Base-by-base conservation (phyloP, 1,140 invertebrate species). In the Lamellibrachia luymesi region DNA sequence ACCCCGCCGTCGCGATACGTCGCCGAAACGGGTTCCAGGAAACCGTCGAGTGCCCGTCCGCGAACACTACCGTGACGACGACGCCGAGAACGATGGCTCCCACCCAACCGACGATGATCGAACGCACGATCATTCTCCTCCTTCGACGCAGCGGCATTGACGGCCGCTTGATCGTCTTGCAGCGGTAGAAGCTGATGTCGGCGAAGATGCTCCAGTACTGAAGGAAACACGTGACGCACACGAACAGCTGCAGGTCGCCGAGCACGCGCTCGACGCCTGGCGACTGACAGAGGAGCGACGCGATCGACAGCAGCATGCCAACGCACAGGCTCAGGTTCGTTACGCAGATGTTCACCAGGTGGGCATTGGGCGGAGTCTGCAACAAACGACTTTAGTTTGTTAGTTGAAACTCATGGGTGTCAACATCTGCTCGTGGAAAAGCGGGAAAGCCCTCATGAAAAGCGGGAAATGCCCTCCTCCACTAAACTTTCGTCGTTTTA, bases 191-290 rank as follows among this genome's bases (percentile, higher is more conserved):
- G 8, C 95, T 94, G 90, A 95, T 95, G 50, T 94, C 93, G 2
- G 95, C 94, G 93, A 95, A 95, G n/a, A 94, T 94, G 50, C 94
- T 93, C 93, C 95, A 94, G 50, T 95, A 95, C 93, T 95, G 95
- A 27, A 94, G 90, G 91, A 92, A 94, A 50, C 93, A 95, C 51
- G 94, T 94, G 91, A 94, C 93, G 0, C 93, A 93, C 2, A 95
- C 50, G 91, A 95, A 95, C 49, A 95, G 91, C 93, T 95, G 95
- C 4, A 95, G 13, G 10, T 94, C 94, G 94, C 93, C 27, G 95
- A 91, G 50, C 94, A 51, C 50, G 94, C 13, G 49, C 38, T 50
- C 52, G 50, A 22, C 93, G 92, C 7, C 51, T 50, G 2, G 22
- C 90, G 89, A 94, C 51, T 51, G 93, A 38, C 13, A 93, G 49